phyloP scores from a whole-genome alignment of 2,113 vertebrate species.

The Piliocolobus tephrosceles region DNA sequence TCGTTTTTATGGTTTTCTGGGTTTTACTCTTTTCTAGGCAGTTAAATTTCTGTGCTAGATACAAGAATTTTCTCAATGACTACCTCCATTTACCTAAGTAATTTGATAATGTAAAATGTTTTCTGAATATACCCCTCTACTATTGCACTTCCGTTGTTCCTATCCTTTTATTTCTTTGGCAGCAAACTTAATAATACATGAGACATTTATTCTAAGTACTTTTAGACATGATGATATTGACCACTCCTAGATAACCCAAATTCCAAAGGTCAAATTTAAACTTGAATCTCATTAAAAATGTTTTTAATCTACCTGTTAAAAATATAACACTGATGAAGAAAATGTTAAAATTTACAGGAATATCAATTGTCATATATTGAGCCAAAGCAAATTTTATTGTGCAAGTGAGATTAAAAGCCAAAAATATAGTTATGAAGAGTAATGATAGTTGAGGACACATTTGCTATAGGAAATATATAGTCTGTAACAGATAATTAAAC shows the following conservation, averaged over 20 bases:
- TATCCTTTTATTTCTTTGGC: not conserved
- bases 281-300: not conserved
- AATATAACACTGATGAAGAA: not conserved
- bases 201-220: not conserved
- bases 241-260: not conserved
- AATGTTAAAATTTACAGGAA: not conserved
- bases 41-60: not conserved
- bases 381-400: not conserved
- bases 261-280: not conserved
- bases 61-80: not conserved
- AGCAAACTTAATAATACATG: not conserved
- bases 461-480: not conserved
- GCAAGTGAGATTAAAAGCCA: not conserved
- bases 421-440: not conserved
- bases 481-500: not conserved
- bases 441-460: not conserved
- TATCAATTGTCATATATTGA: not conserved
- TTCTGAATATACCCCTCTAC: not conserved
- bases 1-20: not conserved
- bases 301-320: not conserved
- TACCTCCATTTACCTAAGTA: not conserved
- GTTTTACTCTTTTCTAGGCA: not conserved
- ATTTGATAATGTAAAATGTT: not conserved
- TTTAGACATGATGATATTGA: not conserved
- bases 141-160: not conserved